These are phyloP conservation scores for Neogale vison DNA, from an alignment of 2,113 vertebrate genomes.

Conservation along the genomic window DNA sequence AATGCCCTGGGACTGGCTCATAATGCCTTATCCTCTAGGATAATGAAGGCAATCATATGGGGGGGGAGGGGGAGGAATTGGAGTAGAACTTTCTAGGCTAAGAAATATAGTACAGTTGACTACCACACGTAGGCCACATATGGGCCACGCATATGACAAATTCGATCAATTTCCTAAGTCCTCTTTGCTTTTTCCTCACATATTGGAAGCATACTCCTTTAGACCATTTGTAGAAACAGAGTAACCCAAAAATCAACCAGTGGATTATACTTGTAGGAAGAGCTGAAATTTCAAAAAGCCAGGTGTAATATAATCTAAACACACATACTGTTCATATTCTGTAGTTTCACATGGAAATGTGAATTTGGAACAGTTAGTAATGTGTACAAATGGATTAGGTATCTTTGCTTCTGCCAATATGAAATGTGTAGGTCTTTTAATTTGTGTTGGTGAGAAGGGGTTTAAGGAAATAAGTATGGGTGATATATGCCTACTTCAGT, in stretches of 20 bases:
- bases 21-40: not conserved
- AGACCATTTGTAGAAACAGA: not conserved
- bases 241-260: not conserved
- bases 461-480: not conserved
- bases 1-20: not conserved
- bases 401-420: slow-evolving; percentile 18
- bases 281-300: slow-evolving; percentile 23
- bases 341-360: slow-evolving; percentile 22
- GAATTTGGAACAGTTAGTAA: slow-evolving; percentile 33
- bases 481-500: not conserved
- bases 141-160: not conserved
- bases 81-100: not conserved
- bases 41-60: not conserved
- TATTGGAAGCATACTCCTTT: not conserved
- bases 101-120: not conserved
- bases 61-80: not conserved
- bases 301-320: slow-evolving; percentile 7
- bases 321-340: not conserved
- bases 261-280: not conserved
- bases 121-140: not conserved
- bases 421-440: slow-evolving; percentile 33
- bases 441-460: not conserved
- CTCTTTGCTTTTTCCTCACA: not conserved
- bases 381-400: not conserved
- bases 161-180: not conserved